These are phyloP conservation scores for Benthosema pterotum DNA, from an alignment of 2,797 vertebrate species.

Conservation along the genomic window DNA sequence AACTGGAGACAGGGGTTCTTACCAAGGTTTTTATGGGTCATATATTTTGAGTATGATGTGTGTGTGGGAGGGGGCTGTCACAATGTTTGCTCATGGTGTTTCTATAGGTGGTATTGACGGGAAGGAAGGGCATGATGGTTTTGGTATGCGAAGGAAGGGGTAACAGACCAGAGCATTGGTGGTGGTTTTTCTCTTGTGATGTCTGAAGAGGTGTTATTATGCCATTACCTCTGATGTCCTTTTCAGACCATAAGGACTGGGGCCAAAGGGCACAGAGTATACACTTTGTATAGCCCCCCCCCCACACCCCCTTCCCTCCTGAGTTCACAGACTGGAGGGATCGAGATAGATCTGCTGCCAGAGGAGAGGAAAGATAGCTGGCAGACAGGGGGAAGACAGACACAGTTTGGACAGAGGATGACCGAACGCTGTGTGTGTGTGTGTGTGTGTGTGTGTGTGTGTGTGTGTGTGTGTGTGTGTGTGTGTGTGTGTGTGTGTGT, in stretches of 20 bases:
- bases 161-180: constrained; percentile 49
- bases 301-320: neutral
- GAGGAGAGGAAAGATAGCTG: constrained; percentile 5
- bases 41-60: constrained; percentile 62
- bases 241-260: constrained; percentile 48
- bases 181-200: constrained; percentile 57
- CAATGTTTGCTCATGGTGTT: constrained; percentile 17
- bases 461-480: too few species aligned
- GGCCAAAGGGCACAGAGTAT: constrained; percentile 61
- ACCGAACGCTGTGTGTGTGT: neutral
- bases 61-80: constrained; percentile 35
- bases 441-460: too few species aligned
- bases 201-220: constrained; percentile 60
- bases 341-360: constrained; percentile 11
- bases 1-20: constrained; percentile 40
- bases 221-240: constrained; percentile 56
- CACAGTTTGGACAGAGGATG: neutral
- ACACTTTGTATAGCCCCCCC: constrained; percentile 38
- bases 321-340: constrained; percentile 4
- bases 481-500: too few species aligned
- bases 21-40: constrained; percentile 48
- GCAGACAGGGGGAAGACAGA: neutral
- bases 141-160: constrained; percentile 41
- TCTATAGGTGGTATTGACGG: constrained; percentile 9
- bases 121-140: constrained; percentile 18